Evolutionary conservation across 2,888 invertebrate species (phyloP).

Genomic region (Pherbina coryleti): DNA sequence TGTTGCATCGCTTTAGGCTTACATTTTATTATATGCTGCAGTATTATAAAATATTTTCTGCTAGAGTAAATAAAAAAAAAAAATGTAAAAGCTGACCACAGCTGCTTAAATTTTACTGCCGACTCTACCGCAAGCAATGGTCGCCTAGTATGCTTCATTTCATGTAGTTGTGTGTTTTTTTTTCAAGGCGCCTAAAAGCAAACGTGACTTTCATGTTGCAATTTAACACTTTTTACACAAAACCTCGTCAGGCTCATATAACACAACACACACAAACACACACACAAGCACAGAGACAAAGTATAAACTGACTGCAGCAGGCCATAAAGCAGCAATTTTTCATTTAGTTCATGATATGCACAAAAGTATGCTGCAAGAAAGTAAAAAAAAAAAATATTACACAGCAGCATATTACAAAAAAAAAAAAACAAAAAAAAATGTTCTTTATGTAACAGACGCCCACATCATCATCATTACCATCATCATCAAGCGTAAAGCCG

Average conservation of each 20-base stretch:
- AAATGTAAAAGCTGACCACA: background rate
- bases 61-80: background rate
- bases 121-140: background rate
- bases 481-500: slow-evolving; percentile 3
- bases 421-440: slow-evolving; percentile 12
- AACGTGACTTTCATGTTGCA: slow-evolving; percentile 36
- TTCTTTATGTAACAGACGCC: background rate
- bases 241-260: background rate
- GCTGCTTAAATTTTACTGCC: background rate
- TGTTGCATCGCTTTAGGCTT: too few relatives aligned
- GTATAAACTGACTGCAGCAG: background rate
- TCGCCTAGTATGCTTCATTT: background rate
- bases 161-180: background rate
- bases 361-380: slow-evolving; percentile 36
- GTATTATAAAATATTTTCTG: too few relatives aligned
- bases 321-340: slow-evolving; percentile 32
- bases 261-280: slow-evolving; percentile 2
- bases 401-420: background rate
- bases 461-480: slow-evolving; percentile 10
- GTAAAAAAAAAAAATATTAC: background rate
- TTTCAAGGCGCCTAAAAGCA: slow-evolving; percentile 2
- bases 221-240: slow-evolving; percentile 32
- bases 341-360: slow-evolving; percentile 40
- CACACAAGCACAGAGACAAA: background rate
- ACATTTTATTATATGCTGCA: too few relatives aligned